A percentile compares a stretch with the other conserved stretches of the same genome.
These are phyloP conservation scores for Lithophane semibrunnea DNA, from an alignment of 2,888 invertebrate genomes.

Conservation along the genomic window DNA sequence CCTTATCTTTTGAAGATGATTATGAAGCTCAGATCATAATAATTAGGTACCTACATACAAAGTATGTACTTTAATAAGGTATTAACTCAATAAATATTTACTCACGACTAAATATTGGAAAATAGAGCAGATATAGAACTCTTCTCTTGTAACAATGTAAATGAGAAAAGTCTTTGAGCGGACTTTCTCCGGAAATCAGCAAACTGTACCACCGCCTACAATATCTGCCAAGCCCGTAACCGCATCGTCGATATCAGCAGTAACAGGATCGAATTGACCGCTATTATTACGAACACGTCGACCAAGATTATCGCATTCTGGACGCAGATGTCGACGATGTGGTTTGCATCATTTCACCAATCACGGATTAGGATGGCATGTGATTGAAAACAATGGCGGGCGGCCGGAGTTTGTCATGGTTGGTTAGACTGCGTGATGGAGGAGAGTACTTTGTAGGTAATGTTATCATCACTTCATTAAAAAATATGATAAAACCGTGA, in stretches of 20 bases:
- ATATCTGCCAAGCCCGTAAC: conserved; percentile 30
- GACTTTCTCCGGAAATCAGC: conserved; percentile 38
- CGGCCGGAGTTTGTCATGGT: conserved; percentile 3
- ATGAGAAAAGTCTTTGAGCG: conserved; percentile 34
- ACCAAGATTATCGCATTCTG: conserved; percentile 53
- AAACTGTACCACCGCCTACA: conserved; percentile 29
- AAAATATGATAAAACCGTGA: neutral
- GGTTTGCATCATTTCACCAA: conserved; percentile 54
- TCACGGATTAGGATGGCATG: conserved; percentile 33
- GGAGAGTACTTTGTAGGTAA: neutral
- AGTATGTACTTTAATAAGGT: neutral
- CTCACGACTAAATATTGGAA: conserved; percentile 8
- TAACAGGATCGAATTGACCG: conserved; percentile 42
- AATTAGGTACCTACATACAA: neutral
- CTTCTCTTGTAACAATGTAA: neutral
- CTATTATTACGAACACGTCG: conserved; percentile 57
- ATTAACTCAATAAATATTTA: neutral
- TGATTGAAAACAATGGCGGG: conserved; percentile 40
- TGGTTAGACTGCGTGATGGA: conserved; percentile 14
- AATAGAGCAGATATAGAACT: neutral
- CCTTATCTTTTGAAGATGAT: neutral
- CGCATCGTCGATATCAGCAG: conserved; percentile 42
- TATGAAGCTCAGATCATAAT: neutral
- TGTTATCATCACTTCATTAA: neutral
- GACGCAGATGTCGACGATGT: conserved; percentile 43